phyloP scores from a whole-genome alignment of 2,888 invertebrate genomes.

The Abrostola tripartita region DNA sequence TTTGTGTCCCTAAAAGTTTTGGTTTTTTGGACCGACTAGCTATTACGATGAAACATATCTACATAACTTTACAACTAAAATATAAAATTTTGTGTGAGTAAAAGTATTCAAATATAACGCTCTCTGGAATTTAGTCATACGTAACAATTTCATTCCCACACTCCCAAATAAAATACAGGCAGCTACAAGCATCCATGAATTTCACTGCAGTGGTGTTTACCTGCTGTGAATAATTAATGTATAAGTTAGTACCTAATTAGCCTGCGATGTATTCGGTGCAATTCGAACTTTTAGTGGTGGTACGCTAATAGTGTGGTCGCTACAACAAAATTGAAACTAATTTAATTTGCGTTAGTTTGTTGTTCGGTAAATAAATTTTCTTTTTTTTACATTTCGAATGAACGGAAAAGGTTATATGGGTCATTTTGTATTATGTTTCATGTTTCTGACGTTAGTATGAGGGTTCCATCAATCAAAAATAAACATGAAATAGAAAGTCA shows the following conservation, averaged over 20 bases:
- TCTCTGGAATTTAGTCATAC: constrained; percentile 22
- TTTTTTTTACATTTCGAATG: neutral
- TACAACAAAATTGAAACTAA: constrained; percentile 31
- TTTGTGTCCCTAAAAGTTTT: neutral
- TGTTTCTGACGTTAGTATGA: neutral
- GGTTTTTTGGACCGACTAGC: neutral
- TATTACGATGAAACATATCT: neutral
- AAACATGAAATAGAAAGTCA: too few species aligned
- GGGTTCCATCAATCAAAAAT: too few species aligned
- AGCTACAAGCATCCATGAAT: constrained; percentile 10
- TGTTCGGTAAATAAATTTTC: constrained; percentile 20
- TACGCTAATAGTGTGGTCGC: constrained; percentile 23
- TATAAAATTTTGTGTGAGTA: neutral
- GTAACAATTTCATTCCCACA: constrained; percentile 25
- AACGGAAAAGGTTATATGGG: constrained; percentile 1
- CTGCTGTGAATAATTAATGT: constrained; percentile 23
- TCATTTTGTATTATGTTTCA: neutral
- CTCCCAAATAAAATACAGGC: constrained; percentile 14
- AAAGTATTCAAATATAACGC: constrained; percentile 4
- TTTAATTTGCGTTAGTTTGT: constrained; percentile 4
- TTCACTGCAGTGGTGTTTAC: constrained; percentile 25
- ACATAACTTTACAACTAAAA: neutral
- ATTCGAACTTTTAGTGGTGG: constrained; percentile 23
- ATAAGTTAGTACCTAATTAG: constrained; percentile 27
- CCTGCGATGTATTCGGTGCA: constrained; percentile 16